phyloP scores from a whole-genome alignment of 2,888 invertebrate genomes.

The Orthosia cruda region DNA sequence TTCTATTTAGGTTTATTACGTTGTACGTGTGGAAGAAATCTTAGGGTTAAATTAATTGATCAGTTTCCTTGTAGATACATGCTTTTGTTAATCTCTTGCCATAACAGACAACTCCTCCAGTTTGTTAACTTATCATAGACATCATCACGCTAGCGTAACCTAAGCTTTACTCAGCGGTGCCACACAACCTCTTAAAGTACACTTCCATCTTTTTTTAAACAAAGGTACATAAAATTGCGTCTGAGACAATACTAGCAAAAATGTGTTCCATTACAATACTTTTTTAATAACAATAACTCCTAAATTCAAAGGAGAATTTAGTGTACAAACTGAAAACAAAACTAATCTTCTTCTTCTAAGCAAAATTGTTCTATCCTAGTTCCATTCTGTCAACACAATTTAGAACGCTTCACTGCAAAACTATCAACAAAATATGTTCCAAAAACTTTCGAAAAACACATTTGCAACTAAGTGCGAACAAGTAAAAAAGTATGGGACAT shows the following conservation, averaged over 20 bases:
- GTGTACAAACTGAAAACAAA: too few species aligned
- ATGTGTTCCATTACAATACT: slow-evolving; percentile 22
- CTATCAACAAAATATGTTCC: slow-evolving; percentile 21
- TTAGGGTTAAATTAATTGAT: too few species aligned
- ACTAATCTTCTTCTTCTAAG: too few species aligned
- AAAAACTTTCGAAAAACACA: slow-evolving; percentile 46
- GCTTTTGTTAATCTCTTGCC: not conserved
- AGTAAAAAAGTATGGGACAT: slow-evolving; percentile 69
- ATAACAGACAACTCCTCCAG: too few species aligned
- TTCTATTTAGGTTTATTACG: too few species aligned
- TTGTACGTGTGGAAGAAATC: too few species aligned
- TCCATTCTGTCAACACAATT: slow-evolving; percentile 26
- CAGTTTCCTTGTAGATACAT: too few species aligned
- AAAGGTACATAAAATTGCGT: not conserved
- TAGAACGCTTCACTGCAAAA: slow-evolving; percentile 24
- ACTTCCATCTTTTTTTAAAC: not conserved
- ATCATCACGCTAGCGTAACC: not conserved
- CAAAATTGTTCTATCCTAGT: not conserved
- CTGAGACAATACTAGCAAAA: slow-evolving; percentile 2
- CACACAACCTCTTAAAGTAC: not conserved
- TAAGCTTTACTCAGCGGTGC: not conserved
- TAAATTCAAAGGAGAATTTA: too few species aligned
- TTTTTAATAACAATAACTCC: too few species aligned
- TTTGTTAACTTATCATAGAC: too few species aligned
- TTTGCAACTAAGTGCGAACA: slow-evolving; percentile 57